These are phyloP conservation scores for Vesta saturnalis DNA, from an alignment of 2,888 invertebrate species.

Conservation along the genomic window DNA sequence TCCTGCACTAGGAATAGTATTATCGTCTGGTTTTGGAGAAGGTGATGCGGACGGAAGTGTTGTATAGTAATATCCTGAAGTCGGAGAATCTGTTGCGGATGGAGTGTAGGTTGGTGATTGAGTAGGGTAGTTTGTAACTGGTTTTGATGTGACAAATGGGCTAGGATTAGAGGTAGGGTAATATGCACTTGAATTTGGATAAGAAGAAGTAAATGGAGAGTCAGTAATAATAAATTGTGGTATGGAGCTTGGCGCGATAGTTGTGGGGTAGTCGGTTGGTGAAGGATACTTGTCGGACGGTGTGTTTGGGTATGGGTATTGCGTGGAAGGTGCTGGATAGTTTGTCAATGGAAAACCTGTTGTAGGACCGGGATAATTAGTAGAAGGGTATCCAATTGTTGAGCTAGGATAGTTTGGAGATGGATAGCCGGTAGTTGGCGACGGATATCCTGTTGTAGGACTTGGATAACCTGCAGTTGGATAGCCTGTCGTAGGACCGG, in stretches of 20 bases:
- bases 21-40: conserved; percentile 42
- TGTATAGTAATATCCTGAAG: conserved; percentile 1
- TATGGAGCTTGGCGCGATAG: conserved; percentile 9
- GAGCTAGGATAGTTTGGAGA: conserved; percentile 37
- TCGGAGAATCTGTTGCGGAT: conserved; percentile 23
- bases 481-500: conserved; percentile 28
- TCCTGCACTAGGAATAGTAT: conserved; percentile 38
- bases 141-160: not conserved
- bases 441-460: conserved; percentile 41
- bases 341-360: conserved; percentile 39
- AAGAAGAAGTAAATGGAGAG: conserved; percentile 15
- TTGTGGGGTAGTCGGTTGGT: conserved; percentile 42
- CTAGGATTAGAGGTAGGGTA: conserved; percentile 11
- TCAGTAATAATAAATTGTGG: not conserved
- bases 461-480: conserved; percentile 38
- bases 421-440: conserved; percentile 26
- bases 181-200: conserved; percentile 18
- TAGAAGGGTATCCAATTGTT: conserved; percentile 21
- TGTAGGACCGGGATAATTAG: conserved; percentile 37
- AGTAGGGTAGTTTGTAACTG: conserved; percentile 6
- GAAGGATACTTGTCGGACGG: conserved; percentile 42
- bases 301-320: conserved; percentile 19
- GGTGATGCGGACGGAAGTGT: conserved; percentile 14
- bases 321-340: conserved; percentile 38
- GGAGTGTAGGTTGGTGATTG: conserved; percentile 2